Conservation (phyloP, 2,113 vertebrate species). For the Carassius auratus region DNA sequence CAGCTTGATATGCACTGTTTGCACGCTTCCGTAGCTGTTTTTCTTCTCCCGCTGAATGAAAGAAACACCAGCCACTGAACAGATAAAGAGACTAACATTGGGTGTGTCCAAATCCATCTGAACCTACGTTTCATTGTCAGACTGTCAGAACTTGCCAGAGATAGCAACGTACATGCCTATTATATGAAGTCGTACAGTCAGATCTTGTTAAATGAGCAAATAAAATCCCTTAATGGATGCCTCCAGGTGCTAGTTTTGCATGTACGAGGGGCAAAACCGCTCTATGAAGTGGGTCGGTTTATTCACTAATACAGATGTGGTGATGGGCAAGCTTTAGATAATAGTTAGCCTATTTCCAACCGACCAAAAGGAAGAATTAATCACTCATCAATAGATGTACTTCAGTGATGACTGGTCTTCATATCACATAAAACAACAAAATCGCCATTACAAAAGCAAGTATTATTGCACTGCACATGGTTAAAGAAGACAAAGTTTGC, state of each 20-base stretch:
- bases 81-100: neutral
- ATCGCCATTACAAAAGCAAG: neutral
- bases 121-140: conserved; percentile 1
- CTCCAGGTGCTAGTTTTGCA: conserved; percentile 7
- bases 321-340: neutral
- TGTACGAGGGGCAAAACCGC: neutral
- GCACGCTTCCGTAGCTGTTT: neutral
- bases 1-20: conserved; percentile 11
- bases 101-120: conserved; percentile 41
- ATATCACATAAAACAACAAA: neutral
- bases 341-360: neutral
- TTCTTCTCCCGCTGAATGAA: neutral
- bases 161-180: conserved; percentile 19
- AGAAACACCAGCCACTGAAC: neutral
- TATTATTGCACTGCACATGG: neutral
- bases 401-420: neutral
- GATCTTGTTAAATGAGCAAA: conserved; percentile 16
- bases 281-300: neutral
- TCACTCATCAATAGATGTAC: neutral
- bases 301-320: conserved; percentile 1
- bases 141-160: conserved; percentile 44
- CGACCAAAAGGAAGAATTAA: neutral
- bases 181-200: conserved; percentile 7
- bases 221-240: conserved; percentile 37
- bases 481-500: neutral